phyloP scores from a whole-genome alignment of 92 coral and sea anemone genomes.

The Meandrina meandrites region DNA sequence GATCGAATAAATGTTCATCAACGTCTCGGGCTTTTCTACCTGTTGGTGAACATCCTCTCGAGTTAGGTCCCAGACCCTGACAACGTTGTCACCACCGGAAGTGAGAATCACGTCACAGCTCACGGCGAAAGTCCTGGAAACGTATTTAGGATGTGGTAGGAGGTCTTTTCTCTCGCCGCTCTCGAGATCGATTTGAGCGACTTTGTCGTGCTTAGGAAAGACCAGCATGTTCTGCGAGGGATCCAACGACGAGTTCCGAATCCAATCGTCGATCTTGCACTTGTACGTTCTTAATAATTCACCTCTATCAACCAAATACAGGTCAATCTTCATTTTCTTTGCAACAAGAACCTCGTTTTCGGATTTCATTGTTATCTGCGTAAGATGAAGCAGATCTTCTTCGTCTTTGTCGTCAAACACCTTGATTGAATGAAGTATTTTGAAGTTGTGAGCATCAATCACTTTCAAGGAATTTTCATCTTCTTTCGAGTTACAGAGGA shows the following conservation, averaged over 20 bases:
- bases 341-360: conserved; percentile 75
- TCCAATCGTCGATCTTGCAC: conserved; percentile 86
- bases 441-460: conserved; percentile 41
- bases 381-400: conserved; percentile 76
- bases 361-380: conserved; percentile 70
- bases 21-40: conserved; percentile 64
- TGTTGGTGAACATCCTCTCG: conserved; percentile 62
- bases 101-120: conserved; percentile 65
- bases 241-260: conserved; percentile 60
- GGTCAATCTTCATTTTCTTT: conserved; percentile 77
- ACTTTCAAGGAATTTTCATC: conserved; percentile 73
- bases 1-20: conserved; percentile 61
- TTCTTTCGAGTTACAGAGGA: conserved; percentile 77
- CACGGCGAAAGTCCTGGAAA: conserved; percentile 60
- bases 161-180: conserved; percentile 71
- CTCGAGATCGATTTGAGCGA: conserved; percentile 60
- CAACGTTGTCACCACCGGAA: conserved; percentile 79
- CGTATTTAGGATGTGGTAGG: conserved; percentile 67
- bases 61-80: conserved; percentile 79
- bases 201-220: conserved; percentile 76
- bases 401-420: conserved; percentile 79
- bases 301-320: conserved; percentile 68
- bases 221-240: conserved; percentile 45
- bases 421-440: conserved; percentile 53
- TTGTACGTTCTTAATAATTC: conserved; percentile 53